These are phyloP conservation scores for Centropus bengalensis DNA, from an alignment of 2,113 vertebrate species.

Conservation along the genomic window DNA sequence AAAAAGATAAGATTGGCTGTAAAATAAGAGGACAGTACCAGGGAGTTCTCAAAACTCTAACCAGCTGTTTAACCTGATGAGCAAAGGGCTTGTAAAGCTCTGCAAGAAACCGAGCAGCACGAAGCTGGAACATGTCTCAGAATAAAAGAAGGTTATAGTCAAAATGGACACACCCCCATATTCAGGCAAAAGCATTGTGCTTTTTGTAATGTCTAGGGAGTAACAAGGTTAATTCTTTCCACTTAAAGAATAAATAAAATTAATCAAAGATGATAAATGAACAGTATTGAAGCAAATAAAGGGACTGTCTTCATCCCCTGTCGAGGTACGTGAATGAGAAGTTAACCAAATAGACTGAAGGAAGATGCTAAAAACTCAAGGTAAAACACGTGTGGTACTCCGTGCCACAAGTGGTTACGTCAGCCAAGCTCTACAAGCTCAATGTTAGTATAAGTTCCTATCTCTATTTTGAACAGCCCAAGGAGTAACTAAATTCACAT, in stretches of 20 bases:
- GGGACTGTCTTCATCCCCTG: background rate
- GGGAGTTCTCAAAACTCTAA: background rate
- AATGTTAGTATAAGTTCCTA: background rate
- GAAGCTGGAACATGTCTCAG: background rate
- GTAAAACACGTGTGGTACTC: fast-evolving
- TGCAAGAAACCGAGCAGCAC: background rate
- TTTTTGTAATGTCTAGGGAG: background rate
- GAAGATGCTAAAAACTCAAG: background rate
- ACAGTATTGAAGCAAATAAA: background rate
- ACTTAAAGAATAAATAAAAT: background rate
- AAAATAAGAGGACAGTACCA: background rate
- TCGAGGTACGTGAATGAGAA: background rate
- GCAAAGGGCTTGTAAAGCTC: background rate
- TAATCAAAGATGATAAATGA: background rate
- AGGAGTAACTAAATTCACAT: background rate
- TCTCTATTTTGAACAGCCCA: background rate
- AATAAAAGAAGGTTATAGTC: background rate
- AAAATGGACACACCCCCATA: background rate
- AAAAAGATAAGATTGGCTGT: background rate
- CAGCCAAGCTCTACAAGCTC: background rate
- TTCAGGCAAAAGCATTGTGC: background rate
- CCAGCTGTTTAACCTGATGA: background rate
- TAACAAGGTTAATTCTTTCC: background rate
- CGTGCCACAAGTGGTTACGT: fast-evolving
- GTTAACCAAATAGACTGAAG: background rate